Conservation (phyloP, 2,888 invertebrate species). For the Chrysotoxum bicinctum region DNA sequence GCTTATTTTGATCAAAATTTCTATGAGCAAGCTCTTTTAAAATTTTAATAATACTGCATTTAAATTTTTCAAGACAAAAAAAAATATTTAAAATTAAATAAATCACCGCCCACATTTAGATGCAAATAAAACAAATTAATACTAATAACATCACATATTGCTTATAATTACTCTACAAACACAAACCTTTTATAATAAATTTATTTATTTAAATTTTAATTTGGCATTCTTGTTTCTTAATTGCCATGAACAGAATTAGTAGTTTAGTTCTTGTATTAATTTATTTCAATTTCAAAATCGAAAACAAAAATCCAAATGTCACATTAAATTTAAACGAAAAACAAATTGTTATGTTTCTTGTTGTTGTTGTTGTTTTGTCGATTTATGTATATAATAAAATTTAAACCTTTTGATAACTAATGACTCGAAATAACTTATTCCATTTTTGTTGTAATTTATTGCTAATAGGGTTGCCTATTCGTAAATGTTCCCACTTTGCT, state of each 20-base stretch:
- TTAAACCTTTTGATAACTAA: background rate
- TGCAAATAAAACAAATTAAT: background rate
- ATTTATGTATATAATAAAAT: slow-evolving; percentile 6
- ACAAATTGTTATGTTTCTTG: background rate
- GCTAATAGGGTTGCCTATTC: background rate
- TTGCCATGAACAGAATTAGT: slow-evolving; percentile 5
- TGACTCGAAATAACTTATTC: background rate
- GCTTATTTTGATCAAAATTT: too few relatives aligned
- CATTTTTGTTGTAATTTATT: background rate
- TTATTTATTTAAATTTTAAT: background rate
- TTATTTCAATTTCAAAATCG: background rate
- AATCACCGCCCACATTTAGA: background rate
- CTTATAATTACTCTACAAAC: background rate
- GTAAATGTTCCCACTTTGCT: background rate
- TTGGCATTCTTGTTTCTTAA: background rate
- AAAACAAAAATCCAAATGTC: background rate
- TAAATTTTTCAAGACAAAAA: too few relatives aligned
- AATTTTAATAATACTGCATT: too few relatives aligned
- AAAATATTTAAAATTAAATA: too few relatives aligned
- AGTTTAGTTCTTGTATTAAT: slow-evolving; percentile 5
- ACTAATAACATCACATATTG: background rate
- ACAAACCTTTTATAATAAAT: background rate
- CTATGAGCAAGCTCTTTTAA: too few relatives aligned
- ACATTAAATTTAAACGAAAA: background rate
- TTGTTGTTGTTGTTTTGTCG: background rate